Percentiles rank a stretch among this genome's conserved stretches.
phyloP scores from a whole-genome alignment of 1,140 invertebrate genomes.

The Eurosta solidaginis region DNA sequence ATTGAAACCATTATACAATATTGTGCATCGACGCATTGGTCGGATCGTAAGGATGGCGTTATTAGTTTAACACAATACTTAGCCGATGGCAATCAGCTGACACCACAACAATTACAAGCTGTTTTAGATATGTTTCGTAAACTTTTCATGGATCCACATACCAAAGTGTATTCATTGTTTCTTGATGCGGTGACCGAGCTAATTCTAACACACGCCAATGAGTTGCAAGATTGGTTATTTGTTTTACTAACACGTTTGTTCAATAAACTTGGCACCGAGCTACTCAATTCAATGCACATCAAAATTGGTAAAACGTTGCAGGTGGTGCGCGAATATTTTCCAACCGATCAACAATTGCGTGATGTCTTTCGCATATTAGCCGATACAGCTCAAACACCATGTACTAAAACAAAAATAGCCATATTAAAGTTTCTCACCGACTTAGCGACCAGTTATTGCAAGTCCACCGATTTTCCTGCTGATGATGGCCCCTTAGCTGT shows the following conservation, averaged over 20 bases:
- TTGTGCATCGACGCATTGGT: conserved; percentile 87
- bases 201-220: conserved; percentile 81
- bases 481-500: conserved; percentile 59
- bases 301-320: conserved; percentile 89
- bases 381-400: conserved; percentile 89
- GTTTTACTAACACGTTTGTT: conserved; percentile 78
- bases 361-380: conserved; percentile 78
- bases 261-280: conserved; percentile 87
- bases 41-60: conserved; percentile 90
- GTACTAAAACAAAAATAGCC: conserved; percentile 79
- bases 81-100: conserved; percentile 55
- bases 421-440: conserved; percentile 76
- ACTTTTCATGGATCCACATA: conserved; percentile 98
- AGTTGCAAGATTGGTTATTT: conserved; percentile 90
- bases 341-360: conserved; percentile 65
- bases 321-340: conserved; percentile 77
- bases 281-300: conserved; percentile 85
- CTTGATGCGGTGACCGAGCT: conserved; percentile 89
- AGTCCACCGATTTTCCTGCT: conserved; percentile 61
- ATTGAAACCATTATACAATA: conserved; percentile 87
- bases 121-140: conserved; percentile 83
- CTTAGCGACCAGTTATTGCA: conserved; percentile 67
- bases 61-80: conserved; percentile 70
- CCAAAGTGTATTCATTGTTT: conserved; percentile 92
- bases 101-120: conserved; percentile 53